Evolutionary conservation across 2,888 invertebrate species (phyloP), one percentile per base, ranked within the genome.

Genomic region (Diadegma fenestrale): DNA sequence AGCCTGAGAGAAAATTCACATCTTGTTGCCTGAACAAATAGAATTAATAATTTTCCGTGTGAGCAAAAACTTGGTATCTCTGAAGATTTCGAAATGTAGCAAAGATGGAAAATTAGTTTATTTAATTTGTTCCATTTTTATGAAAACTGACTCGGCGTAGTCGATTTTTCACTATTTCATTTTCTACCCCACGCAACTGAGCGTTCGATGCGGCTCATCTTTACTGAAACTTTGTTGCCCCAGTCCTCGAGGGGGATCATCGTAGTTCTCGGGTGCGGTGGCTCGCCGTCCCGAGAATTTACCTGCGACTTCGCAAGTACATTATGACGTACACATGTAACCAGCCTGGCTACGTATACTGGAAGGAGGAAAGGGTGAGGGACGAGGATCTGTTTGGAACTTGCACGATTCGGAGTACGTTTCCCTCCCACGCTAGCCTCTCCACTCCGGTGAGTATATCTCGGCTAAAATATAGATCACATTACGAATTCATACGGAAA

Each of bases 211-310:
- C n/a, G 30, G 22, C 64, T n/a, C 48, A 71, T 61, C 71, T 79
- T 63, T 48, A 48, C 45, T 33, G 3, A 61, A 79, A 79, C 63
- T 79, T 79, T 45, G 79, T 69, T 43, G 79, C 43, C 33, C n/a
- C 37, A 48, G 33, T 61, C 22, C 71, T 79, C 69, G 17, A 69
- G 79, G n/a, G 69, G 48, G 79, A 75, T 69, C 33, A 63, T 63
- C 48, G 61, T 63, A 61, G 71, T 71, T 79, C 63, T 45, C 61
- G 22, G 43, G 3, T 22, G 61, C 30, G 19, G 63, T 79, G 61
- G 63, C 79, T 71, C 22, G 79, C 19, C 58, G 58, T 43, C n/a
- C n/a, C 69, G 43, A 26, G 7, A 41, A 45, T 37, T 26, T 68
- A 54, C 58, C 68, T 41, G 75, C 12, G 51, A 26, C 73, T 58